Percentiles rank a stretch among this genome's conserved stretches.
phyloP scores from a whole-genome alignment of 2,888 invertebrate genomes.

The Aspidiotus destructor region DNA sequence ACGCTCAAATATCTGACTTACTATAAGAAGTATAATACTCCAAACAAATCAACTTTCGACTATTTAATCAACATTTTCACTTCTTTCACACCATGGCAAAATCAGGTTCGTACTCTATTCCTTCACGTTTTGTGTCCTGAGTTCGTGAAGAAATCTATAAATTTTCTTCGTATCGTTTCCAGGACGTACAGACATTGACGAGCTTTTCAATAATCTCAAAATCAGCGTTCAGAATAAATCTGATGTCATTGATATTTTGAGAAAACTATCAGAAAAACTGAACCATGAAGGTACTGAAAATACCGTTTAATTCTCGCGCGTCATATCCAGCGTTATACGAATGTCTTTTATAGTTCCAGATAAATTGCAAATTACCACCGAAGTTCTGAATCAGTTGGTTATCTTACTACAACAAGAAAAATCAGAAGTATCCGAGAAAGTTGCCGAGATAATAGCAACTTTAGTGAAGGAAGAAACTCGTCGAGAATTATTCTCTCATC shows the following conservation, averaged over 20 bases:
- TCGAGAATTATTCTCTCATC: slow-evolving; percentile 44
- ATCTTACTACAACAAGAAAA: slow-evolving; percentile 16
- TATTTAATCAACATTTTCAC: too few species aligned
- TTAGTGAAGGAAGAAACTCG: slow-evolving; percentile 67
- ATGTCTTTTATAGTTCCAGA: not conserved
- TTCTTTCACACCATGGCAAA: too few species aligned
- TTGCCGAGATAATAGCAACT: slow-evolving; percentile 67
- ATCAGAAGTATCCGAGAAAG: slow-evolving; percentile 38
- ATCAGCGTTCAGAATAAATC: slow-evolving; percentile 22
- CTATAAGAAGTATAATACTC: too few species aligned
- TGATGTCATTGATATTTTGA: slow-evolving; percentile 8
- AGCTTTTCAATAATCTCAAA: slow-evolving; percentile 17
- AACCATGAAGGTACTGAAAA: not conserved
- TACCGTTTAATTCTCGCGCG: not conserved
- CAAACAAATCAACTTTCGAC: too few species aligned
- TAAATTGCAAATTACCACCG: slow-evolving; percentile 5
- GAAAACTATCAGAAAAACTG: slow-evolving; percentile 12
- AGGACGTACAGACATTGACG: slow-evolving; percentile 9
- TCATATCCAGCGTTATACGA: not conserved
- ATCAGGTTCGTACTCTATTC: too few species aligned
- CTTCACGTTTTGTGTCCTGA: too few species aligned
- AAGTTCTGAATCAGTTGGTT: slow-evolving; percentile 16
- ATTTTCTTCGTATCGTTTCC: not conserved
- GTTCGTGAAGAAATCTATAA: too few species aligned
- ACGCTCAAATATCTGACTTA: too few species aligned